phyloP scores from a whole-genome alignment of 2,888 invertebrate genomes.

The Protodeltote pygarga region DNA sequence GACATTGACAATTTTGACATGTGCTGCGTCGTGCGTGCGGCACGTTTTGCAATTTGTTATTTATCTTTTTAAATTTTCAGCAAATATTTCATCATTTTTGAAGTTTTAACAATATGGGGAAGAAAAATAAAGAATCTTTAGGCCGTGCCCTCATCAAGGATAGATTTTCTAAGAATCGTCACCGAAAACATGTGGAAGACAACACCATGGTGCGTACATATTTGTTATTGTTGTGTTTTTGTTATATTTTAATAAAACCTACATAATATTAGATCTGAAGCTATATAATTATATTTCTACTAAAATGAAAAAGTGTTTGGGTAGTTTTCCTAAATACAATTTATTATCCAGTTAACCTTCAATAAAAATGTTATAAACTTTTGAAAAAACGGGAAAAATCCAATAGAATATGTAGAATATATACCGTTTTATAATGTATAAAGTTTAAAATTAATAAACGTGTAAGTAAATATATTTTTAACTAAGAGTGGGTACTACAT shows the following conservation, averaged over 20 bases:
- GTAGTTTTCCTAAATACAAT: background rate
- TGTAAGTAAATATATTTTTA: no score
- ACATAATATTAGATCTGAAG: background rate
- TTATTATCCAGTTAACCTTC: slow-evolving; percentile 13
- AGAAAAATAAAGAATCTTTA: slow-evolving; percentile 89
- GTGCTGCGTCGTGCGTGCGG: no score
- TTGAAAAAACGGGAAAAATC: background rate
- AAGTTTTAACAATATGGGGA: slow-evolving; percentile 88
- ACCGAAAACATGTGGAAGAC: slow-evolving; percentile 89
- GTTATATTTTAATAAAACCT: background rate
- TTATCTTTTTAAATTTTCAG: slow-evolving; percentile 1
- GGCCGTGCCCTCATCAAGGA: slow-evolving; percentile 92
- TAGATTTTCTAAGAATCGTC: slow-evolving; percentile 89
- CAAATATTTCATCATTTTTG: background rate
- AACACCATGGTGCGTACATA: slow-evolving; percentile 89
- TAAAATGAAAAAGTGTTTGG: background rate
- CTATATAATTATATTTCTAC: background rate
- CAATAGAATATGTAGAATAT: no score
- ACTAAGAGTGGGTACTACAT: no score
- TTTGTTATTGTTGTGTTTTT: slow-evolving; percentile 14
- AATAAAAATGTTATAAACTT: background rate
- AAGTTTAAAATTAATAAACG: no score
- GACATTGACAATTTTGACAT: no score
- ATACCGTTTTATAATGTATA: no score
- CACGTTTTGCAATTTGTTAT: no score